Evolutionary conservation across 1,140 invertebrate species (phyloP).

Genomic region (Drosophila pseudoananassae): DNA sequence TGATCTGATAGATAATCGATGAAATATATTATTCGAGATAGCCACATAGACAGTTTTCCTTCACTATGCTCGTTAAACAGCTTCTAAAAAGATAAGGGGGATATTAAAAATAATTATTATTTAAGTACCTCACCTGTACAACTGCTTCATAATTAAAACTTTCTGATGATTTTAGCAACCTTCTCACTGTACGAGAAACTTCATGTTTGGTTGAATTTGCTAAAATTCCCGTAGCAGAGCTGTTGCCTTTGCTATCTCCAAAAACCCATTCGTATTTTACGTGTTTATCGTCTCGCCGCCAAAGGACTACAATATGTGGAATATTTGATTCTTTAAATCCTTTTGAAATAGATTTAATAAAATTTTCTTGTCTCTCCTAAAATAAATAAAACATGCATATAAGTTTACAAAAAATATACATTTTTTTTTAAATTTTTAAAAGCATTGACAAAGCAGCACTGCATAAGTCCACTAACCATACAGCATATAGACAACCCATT

Average conservation of each 20-base stretch:
- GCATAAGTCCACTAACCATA: too few relatives aligned
- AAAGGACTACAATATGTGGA: slow-evolving; percentile 93
- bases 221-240: slow-evolving; percentile 84
- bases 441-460: too few relatives aligned
- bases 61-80: slow-evolving; percentile 90
- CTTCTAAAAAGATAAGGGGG: slow-evolving; percentile 85
- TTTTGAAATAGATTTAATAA: slow-evolving; percentile 81
- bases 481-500: too few relatives aligned
- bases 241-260: slow-evolving; percentile 83
- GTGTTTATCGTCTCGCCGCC: slow-evolving; percentile 92
- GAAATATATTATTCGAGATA: slow-evolving; percentile 88
- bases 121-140: slow-evolving; percentile 85
- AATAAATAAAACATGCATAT: slow-evolving; percentile 1
- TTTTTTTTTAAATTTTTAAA: too few relatives aligned
- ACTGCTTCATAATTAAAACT: slow-evolving; percentile 89
- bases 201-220: slow-evolving; percentile 90
- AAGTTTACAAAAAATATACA: not conserved
- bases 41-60: slow-evolving; percentile 89
- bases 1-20: slow-evolving; percentile 90
- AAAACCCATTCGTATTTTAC: slow-evolving; percentile 96
- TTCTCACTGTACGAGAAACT: slow-evolving; percentile 89
- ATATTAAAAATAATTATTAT: not conserved
- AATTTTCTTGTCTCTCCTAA: slow-evolving; percentile 78
- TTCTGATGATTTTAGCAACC: slow-evolving; percentile 89
- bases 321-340: slow-evolving; percentile 86